Evolutionary conservation across 2,888 invertebrate genomes (phyloP), one percentile per base, ranked within the genome.

Genomic region (Heliconius ismenius): DNA sequence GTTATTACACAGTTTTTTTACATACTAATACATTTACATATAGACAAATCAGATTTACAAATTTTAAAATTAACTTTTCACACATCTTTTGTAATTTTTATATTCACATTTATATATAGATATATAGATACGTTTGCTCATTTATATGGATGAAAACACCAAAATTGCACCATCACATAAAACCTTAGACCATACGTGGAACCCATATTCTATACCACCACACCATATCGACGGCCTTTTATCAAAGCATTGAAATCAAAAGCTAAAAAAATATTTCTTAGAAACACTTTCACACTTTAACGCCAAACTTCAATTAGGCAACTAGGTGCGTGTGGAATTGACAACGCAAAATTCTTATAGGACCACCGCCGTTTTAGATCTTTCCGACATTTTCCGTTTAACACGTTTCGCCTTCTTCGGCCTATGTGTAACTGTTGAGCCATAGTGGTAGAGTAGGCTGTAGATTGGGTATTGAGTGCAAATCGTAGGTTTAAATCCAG

Each of bases 271-370:
- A n/a, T 13, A 70, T 58, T 70, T 70, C 70, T 36, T 24, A 70
- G 70, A 70, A 70, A 9, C 28, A 70, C 70, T 70, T 70, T 70
- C 70, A 70, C 70, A 70, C 54, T 54, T 69, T 54, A 49, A 69
- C 69, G 32, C 69, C 69, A 69, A 28, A 54, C 32, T n/a, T 32
- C 32, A 70, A 70, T 70, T 70, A 32, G 58, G 70, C 58, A 70
- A 70, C 70, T 58, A n/a, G 1, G 32, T 70, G 70, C 70, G 70
- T 70, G 13, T 70, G 0, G 70, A 70, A 70, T 70, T 21, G 54
- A 58, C 58, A 58, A 70, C 32, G 32, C 70, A 36, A 58, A 32
- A 36, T n/a, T 24, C 32, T 36, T 54, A 58, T 36, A n/a, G 54
- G 11, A 58, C n/a, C 24, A 32, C 70, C 70, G 70, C 70, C 32